A percentile compares a stretch with the other conserved stretches of the same genome.
Evolutionary conservation across 2,888 invertebrate species (phyloP).

Genomic region (Suillia variegata): DNA sequence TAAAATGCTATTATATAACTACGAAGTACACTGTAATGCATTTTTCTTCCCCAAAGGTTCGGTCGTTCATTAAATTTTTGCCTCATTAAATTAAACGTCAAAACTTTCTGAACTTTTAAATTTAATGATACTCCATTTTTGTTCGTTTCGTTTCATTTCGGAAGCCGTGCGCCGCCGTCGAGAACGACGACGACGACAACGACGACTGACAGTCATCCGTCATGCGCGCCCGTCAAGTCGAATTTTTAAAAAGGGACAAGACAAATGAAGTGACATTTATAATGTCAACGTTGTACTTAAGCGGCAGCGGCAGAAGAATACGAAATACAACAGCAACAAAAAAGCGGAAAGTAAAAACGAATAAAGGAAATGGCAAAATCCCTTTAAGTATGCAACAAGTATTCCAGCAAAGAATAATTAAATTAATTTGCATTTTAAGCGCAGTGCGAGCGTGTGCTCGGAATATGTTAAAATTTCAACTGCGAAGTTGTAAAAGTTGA

Average conservation of each 20-base stretch:
- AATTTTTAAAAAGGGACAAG: slow-evolving; percentile 21
- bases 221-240: slow-evolving; percentile 20
- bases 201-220: slow-evolving; percentile 36
- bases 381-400: not conserved
- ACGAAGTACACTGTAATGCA: too few relatives aligned
- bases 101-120: slow-evolving; percentile 42
- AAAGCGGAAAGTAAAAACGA: not conserved
- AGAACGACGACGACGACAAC: too few relatives aligned
- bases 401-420: not conserved
- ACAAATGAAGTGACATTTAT: slow-evolving; percentile 46
- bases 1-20: too few relatives aligned
- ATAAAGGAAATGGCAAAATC: not conserved
- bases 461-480: too few relatives aligned
- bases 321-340: slow-evolving; percentile 5
- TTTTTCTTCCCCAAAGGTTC: slow-evolving; percentile 21
- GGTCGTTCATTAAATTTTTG: slow-evolving; percentile 11
- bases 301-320: too few relatives aligned
- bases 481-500: too few relatives aligned
- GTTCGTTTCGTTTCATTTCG: slow-evolving; percentile 3
- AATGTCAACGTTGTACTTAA: too few relatives aligned
- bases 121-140: slow-evolving; percentile 39
- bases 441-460: too few relatives aligned
- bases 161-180: not conserved
- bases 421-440: too few relatives aligned
- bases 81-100: slow-evolving; percentile 44